Percentiles rank a stretch among this genome's conserved stretches.
Evolutionary conservation across 2,113 vertebrate species (phyloP).

Genomic region (Lophochroa leadbeateri): DNA sequence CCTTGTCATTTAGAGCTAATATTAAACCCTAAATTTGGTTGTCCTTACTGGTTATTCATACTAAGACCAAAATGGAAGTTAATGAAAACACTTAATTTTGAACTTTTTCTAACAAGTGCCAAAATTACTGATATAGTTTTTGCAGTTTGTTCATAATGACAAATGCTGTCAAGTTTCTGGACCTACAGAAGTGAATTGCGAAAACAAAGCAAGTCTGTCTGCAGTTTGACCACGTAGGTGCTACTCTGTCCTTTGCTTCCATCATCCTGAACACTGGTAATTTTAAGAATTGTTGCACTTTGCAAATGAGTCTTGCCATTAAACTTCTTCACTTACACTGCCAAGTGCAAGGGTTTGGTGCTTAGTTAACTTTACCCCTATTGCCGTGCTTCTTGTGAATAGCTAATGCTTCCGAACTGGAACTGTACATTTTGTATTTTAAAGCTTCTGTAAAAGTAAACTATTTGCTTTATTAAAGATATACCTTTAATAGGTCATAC

Average conservation of each 20-base stretch:
- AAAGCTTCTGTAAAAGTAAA: slow-evolving; percentile 85
- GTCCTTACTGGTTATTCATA: slow-evolving; percentile 57
- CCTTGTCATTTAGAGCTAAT: slow-evolving; percentile 54
- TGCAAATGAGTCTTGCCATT: slow-evolving; percentile 73
- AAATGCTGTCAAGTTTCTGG: slow-evolving; percentile 59
- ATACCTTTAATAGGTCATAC: slow-evolving; percentile 79
- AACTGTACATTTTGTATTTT: slow-evolving; percentile 87
- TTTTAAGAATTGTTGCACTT: slow-evolving; percentile 73
- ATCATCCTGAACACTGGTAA: slow-evolving; percentile 77
- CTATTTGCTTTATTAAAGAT: slow-evolving; percentile 86
- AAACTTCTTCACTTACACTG: slow-evolving; percentile 63
- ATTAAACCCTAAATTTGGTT: slow-evolving; percentile 54
- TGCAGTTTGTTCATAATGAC: slow-evolving; percentile 50
- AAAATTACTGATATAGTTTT: slow-evolving; percentile 54
- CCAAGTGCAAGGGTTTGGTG: slow-evolving; percentile 73
- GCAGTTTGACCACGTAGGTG: slow-evolving; percentile 72
- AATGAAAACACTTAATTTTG: slow-evolving; percentile 42
- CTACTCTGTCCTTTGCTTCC: slow-evolving; percentile 75
- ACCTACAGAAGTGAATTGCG: slow-evolving; percentile 31
- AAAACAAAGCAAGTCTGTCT: slow-evolving; percentile 54
- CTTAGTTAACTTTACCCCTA: slow-evolving; percentile 72
- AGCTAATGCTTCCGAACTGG: slow-evolving; percentile 81
- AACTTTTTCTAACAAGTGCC: slow-evolving; percentile 66
- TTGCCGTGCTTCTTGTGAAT: slow-evolving; percentile 77
- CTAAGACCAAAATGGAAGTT: slow-evolving; percentile 58